Base-by-base conservation (phyloP, 1,140 invertebrate genomes). In the Drosophila sucinea region DNA sequence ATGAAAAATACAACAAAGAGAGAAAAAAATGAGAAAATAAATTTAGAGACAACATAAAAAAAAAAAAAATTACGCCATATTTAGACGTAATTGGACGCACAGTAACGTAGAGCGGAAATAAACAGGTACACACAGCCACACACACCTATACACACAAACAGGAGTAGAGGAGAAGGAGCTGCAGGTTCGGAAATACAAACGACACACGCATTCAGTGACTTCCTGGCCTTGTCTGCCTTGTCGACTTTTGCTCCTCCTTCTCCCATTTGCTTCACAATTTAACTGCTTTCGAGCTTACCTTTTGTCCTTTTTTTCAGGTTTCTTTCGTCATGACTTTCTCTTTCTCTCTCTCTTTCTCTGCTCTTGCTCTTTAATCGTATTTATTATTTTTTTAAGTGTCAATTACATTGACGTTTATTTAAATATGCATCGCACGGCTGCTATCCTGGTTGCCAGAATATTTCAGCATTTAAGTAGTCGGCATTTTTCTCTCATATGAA, bases 361-460 rank as follows among this genome's bases (percentile, higher is more conserved):
- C 32, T 29, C 55, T 63, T 23, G 58, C 32, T 29, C 55, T 63
- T 56, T 44, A 60, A 67, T 72, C 58, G 35, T 67, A 66, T 77
- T 77, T 70, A 38, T 67, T 33, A 63, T 76, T 67, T 40, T 69
- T 79, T 84, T 81, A 89, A 89, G 84, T 89, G 84, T 89, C 84
- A 89, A 89, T 89, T 89, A 89, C 84, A 89, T 89, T 89, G 84
- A 89, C 84, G 84, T 89, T 89, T 84, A 89, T 89, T 89, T 78
- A 89, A 89, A 89, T 89, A 89, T 89, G 80, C 84, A 76, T 62
- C 58, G 84, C 79, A 78, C 69, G 67, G 62, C 58, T 38, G 44
- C 44, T 51, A 51, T 51, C 44, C 44, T 51, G 44, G 44, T 51
- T 51, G 44, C 44, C 58, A 81, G 80, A 74, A 87, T 74, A 76